These are phyloP conservation scores for Motacilla tschutschensis DNA, from an alignment of 2,113 vertebrate genomes.

Conservation along the genomic window DNA sequence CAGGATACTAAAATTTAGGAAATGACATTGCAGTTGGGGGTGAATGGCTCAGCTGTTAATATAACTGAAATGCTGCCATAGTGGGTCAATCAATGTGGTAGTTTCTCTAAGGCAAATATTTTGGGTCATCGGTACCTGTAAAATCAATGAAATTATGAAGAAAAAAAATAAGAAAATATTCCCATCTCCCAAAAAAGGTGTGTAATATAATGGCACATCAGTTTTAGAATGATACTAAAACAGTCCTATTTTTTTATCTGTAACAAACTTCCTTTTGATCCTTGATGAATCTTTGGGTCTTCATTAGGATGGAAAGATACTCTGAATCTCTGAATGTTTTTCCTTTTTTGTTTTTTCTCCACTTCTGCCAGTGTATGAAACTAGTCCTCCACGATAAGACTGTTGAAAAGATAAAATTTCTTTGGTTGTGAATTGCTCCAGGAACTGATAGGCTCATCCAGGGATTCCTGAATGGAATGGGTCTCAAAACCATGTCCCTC, in stretches of 20 bases:
- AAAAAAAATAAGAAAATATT: not conserved
- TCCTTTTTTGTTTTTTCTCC: not conserved
- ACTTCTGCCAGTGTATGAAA: not conserved
- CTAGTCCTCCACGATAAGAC: not conserved
- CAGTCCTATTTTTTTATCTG: not conserved
- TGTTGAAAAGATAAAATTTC: not conserved
- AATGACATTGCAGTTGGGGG: not conserved
- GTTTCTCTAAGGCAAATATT: not conserved
- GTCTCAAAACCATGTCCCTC: not conserved
- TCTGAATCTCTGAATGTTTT: not conserved
- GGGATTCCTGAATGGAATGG: not conserved
- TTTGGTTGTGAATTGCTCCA: not conserved
- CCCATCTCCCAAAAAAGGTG: rapidly evolving
- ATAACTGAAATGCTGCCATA: not conserved
- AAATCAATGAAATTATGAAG: not conserved
- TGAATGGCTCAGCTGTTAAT: not conserved
- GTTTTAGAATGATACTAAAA: not conserved
- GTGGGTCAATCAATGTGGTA: not conserved
- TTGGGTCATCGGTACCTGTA: not conserved
- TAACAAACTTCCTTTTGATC: not conserved
- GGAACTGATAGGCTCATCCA: not conserved
- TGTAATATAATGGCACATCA: not conserved
- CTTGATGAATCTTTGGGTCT: not conserved
- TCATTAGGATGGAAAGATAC: not conserved
- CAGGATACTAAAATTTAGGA: not conserved